These are phyloP conservation scores for Cephus pygmeus DNA, from an alignment of 2,888 invertebrate genomes.

Conservation along the genomic window DNA sequence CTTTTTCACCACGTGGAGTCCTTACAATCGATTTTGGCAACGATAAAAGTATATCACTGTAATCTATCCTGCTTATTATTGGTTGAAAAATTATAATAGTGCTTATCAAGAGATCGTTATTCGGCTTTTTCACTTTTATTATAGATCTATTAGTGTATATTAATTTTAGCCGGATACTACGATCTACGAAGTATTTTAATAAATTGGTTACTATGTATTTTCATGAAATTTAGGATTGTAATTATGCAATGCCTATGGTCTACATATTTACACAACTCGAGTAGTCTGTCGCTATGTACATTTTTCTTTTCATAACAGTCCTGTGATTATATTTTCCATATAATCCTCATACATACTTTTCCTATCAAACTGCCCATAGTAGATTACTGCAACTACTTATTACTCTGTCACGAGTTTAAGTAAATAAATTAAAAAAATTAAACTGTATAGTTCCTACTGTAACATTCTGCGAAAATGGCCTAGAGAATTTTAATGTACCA, in stretches of 20 bases:
- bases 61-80: background rate
- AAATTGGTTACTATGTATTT: background rate
- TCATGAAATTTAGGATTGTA: background rate
- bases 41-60: background rate
- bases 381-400: too few species aligned
- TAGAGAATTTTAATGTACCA: background rate
- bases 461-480: background rate
- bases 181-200: background rate
- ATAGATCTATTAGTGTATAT: too few species aligned
- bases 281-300: background rate
- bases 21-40: background rate
- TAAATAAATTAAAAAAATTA: too few species aligned
- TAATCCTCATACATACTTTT: too few species aligned
- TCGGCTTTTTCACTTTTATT: background rate
- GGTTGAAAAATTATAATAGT: background rate
- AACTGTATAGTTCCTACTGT: background rate
- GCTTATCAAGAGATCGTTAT: background rate
- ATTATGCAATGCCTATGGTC: background rate
- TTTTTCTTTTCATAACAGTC: background rate
- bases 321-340: background rate
- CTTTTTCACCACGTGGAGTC: background rate
- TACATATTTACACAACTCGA: background rate
- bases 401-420: too few species aligned
- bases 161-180: too few species aligned
- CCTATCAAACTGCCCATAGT: too few species aligned